These are phyloP conservation scores for Cryptosula pallasiana DNA, from an alignment of 2,888 invertebrate species.

Conservation along the genomic window DNA sequence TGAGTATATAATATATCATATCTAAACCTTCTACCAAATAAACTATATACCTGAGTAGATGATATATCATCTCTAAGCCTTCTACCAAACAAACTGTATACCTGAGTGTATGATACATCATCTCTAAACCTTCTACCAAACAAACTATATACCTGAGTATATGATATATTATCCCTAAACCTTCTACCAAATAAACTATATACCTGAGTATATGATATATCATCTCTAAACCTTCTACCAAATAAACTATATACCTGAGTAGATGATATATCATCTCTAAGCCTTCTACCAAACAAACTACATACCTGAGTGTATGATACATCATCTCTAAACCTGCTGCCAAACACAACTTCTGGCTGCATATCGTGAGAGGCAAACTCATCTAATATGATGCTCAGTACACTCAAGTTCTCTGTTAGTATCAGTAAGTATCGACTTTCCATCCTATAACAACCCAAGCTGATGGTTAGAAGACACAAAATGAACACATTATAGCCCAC, in stretches of 20 bases:
- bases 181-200: no score
- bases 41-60: no score
- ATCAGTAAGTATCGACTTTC: slow-evolving; percentile 46
- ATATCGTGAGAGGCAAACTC: slow-evolving; percentile 32
- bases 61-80: no score
- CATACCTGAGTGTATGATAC: slow-evolving; percentile 43
- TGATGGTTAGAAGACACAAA: no score
- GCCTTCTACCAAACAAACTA: background rate
- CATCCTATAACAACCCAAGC: slow-evolving; percentile 30
- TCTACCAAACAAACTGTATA: slow-evolving; percentile 25
- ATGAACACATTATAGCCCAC: no score
- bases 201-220: no score
- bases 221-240: no score
- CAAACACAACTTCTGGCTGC: slow-evolving; percentile 39
- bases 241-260: no score
- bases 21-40: no score
- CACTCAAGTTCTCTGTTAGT: slow-evolving; percentile 47
- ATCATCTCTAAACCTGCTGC: slow-evolving; percentile 45
- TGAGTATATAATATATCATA: no score
- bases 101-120: slow-evolving; percentile 46
- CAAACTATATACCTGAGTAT: slow-evolving; percentile 35
- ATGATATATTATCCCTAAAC: no score
- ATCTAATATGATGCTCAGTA: slow-evolving; percentile 42
- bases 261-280: no score
- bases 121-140: slow-evolving; percentile 46